Conservation (phyloP, 2,888 invertebrate genomes). For the Cantharis rustica region DNA sequence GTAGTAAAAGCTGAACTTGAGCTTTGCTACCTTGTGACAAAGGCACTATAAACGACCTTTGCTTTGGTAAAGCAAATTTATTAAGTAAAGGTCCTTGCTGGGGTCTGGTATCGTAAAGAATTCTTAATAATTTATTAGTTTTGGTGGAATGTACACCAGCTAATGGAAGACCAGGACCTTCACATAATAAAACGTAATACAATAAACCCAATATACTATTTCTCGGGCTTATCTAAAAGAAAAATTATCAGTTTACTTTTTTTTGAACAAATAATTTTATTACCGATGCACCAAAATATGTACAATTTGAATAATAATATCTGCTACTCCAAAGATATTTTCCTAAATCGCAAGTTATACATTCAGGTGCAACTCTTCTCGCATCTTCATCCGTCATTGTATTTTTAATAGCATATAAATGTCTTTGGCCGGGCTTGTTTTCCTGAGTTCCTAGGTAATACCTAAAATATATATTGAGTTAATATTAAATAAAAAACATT, state of each 20-base stretch:
- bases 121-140: constrained; percentile 76
- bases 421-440: constrained; percentile 81
- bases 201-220: constrained; percentile 43
- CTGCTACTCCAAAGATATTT: constrained; percentile 80
- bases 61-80: constrained; percentile 81
- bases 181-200: constrained; percentile 82
- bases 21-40: constrained; percentile 84
- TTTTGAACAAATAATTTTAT: constrained; percentile 45
- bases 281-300: constrained; percentile 81
- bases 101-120: constrained; percentile 77
- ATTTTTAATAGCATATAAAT: constrained; percentile 85
- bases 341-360: constrained; percentile 83
- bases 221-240: constrained; percentile 50
- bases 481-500: too few relatives aligned
- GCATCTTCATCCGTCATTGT: constrained; percentile 70
- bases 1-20: constrained; percentile 85
- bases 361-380: constrained; percentile 75
- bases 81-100: constrained; percentile 71
- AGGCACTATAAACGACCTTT: constrained; percentile 82
- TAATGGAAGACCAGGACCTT: constrained; percentile 89
- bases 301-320: constrained; percentile 82
- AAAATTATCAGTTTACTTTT: not conserved
- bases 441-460: constrained; percentile 76
- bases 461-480: constrained; percentile 42
- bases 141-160: constrained; percentile 78